Evolutionary conservation across 2,113 vertebrate species (phyloP).

Genomic region (Conger conger): DNA sequence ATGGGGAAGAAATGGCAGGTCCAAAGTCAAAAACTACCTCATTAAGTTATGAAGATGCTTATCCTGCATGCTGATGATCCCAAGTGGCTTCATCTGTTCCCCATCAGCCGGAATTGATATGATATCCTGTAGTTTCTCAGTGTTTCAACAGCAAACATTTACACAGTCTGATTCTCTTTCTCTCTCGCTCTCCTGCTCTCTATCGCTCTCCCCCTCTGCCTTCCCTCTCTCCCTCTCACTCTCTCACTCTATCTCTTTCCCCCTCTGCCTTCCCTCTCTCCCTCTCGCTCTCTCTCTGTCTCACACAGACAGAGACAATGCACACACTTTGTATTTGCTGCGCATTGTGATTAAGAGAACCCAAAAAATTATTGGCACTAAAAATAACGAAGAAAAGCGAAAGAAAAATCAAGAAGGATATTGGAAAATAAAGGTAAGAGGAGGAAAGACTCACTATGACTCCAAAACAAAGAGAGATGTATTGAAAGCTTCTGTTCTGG

Average conservation of each 20-base stretch:
- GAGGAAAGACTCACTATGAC: background rate
- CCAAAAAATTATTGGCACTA: no score
- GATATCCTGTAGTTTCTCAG: background rate
- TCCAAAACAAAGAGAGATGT: background rate
- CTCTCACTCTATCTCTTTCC: no score
- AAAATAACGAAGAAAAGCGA: background rate
- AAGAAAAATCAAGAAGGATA: background rate
- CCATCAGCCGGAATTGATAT: background rate
- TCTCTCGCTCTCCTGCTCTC: no score
- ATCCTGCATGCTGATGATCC: background rate
- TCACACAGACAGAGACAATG: no score
- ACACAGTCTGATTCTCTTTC: no score
- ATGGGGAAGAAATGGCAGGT: background rate
- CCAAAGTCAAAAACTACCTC: background rate
- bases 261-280: no score
- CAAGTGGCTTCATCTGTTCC: background rate
- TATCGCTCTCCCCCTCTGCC: no score
- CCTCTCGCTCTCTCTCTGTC: no score
- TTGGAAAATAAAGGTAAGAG: background rate
- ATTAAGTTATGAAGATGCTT: background rate
- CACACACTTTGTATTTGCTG: no score
- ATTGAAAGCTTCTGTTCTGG: background rate
- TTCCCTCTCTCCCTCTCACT: no score
- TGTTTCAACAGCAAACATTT: no score
- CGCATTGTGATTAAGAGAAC: no score